Base-by-base conservation (phyloP, 2,797 vertebrate species). In the Hypotaenidia okinawae region DNA sequence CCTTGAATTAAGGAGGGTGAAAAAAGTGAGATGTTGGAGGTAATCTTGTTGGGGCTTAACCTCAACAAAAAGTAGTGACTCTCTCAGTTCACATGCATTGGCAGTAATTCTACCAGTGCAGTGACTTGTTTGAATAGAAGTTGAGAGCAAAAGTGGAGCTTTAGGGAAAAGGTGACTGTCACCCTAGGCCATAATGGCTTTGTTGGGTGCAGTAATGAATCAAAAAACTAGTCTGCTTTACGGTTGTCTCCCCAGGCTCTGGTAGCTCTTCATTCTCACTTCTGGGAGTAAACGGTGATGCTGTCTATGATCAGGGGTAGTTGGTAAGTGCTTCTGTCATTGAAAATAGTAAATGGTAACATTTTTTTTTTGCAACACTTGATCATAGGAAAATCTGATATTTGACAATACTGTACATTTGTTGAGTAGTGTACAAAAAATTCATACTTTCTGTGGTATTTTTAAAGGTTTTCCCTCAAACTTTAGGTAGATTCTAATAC, bases 31-130 rank as follows among this genome's bases (percentile, higher is more conserved):
- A 83, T 61, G 23, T 63, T 72, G 76, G 52, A 78, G 21, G 23
- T 72, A 15, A 45, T 75, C 49, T 83, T 27, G 12, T 10, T 86
- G 25, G 28, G 18, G 28, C 49, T 75, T 33, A 72, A 35, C 16
- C 14, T 21, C 69, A 89, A 45, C 9, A 17, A 13, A 14, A 52
- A 33, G 5, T 12, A 33, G 9, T 10, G 7, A 28, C 22, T 76
- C 13, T 54, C 15, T 52, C 9, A 59, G 30, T 74, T 89, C 32
- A 41, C 0, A 0, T 45, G 13, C 8, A 9, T 0, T 2, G 63
- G 52, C 35, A 69, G 57, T 49, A 62, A 47, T 80, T 74, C 30
- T 83, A 14, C 16, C 23, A 10, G 13, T 41, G 35, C 49, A 27
- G 52, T 41, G 45, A 41, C 33, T 76, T 19, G 4, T 75, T 73